Evolutionary conservation across 2,113 vertebrate genomes (phyloP).

Genomic region (Nematolebias whitei): DNA sequence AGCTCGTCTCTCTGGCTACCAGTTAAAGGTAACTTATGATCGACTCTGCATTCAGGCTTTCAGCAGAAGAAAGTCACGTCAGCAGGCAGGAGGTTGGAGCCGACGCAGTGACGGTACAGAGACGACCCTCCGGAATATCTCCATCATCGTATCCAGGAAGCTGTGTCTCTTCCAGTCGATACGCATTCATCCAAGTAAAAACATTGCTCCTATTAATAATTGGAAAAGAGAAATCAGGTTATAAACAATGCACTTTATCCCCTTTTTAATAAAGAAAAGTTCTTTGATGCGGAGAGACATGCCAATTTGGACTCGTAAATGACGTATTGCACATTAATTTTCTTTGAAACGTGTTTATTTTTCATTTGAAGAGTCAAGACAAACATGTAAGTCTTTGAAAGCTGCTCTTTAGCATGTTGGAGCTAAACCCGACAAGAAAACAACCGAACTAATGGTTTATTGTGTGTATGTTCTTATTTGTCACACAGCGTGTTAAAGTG

Average conservation of each 20-base stretch:
- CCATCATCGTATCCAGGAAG: conserved; percentile 30
- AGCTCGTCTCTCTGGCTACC: background rate
- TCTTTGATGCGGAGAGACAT: background rate
- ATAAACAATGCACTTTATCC: conserved; percentile 44
- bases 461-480: conserved; percentile 50
- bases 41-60: conserved; percentile 49
- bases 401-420: conserved; percentile 16
- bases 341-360: background rate
- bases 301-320: conserved; percentile 11
- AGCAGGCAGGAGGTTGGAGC: conserved; percentile 43
- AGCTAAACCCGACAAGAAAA: conserved; percentile 23
- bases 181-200: conserved; percentile 7
- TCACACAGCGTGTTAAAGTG: conserved; percentile 62
- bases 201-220: background rate
- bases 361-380: conserved; percentile 4
- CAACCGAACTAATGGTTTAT: conserved; percentile 29
- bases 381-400: background rate
- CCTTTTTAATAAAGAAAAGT: conserved; percentile 12
- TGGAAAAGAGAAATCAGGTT: background rate
- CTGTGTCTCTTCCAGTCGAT: conserved; percentile 2
- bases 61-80: conserved; percentile 38
- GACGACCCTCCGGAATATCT: conserved; percentile 4
- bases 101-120: conserved; percentile 47
- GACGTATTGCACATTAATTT: background rate
- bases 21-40: conserved; percentile 3